Percentiles rank a stretch among this genome's conserved stretches.
These are phyloP conservation scores for Zaprionus camerounensis DNA, from an alignment of 1,140 invertebrate species.

Conservation along the genomic window DNA sequence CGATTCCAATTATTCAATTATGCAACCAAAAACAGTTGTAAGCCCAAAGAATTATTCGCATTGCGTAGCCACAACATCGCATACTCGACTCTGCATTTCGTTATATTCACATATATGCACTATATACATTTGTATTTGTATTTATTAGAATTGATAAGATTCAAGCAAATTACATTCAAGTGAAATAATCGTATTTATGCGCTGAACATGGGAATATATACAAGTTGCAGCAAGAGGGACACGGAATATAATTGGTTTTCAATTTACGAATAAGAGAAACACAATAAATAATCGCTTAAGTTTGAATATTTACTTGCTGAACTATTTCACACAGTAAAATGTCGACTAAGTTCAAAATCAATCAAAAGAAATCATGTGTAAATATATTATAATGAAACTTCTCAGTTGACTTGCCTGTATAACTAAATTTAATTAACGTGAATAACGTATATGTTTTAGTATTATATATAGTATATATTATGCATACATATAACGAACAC, in stretches of 20 bases:
- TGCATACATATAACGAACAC: neutral
- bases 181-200: neutral
- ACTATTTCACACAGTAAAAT: neutral
- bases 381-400: neutral
- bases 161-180: neutral
- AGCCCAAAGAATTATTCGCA: constrained; percentile 19
- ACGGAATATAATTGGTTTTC: neutral
- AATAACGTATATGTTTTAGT: too few species aligned
- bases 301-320: too few species aligned
- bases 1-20: constrained; percentile 31
- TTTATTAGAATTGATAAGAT: neutral
- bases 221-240: neutral
- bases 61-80: neutral
- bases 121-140: neutral
- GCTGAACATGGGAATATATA: neutral
- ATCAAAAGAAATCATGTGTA: neutral
- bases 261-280: neutral
- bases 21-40: constrained; percentile 19
- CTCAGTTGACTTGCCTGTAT: too few species aligned
- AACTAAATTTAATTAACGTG: too few species aligned
- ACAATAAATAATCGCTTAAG: too few species aligned
- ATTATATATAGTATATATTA: too few species aligned
- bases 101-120: neutral
- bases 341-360: neutral
- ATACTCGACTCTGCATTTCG: neutral